Evolutionary conservation across 2,888 invertebrate species (phyloP).

Genomic region (Drosophila colorata): DNA sequence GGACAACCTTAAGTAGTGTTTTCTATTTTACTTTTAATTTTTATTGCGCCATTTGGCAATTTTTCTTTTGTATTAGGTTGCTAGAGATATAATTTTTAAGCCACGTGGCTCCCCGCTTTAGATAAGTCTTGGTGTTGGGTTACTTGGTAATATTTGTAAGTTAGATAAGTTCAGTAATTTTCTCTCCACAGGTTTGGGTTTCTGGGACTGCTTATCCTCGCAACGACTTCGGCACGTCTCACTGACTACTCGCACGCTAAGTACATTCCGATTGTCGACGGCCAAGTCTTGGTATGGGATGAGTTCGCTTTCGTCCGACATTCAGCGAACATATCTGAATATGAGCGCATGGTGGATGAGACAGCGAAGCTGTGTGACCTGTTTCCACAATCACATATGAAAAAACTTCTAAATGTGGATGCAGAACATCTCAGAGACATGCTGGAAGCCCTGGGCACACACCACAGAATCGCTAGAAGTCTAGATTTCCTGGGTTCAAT

Average conservation of each 20-base stretch:
- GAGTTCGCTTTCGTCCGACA: background rate
- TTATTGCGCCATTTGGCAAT: too few relatives aligned
- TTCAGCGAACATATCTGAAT: background rate
- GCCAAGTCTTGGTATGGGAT: background rate
- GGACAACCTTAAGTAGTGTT: too few relatives aligned
- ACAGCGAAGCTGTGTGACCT: background rate
- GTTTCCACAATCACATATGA: conserved; percentile 2
- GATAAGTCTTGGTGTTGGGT: too few relatives aligned
- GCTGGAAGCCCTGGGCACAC: background rate
- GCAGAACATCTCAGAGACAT: background rate
- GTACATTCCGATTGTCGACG: background rate
- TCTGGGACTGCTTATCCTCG: background rate
- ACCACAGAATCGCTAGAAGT: conserved; percentile 9
- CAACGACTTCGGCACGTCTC: background rate
- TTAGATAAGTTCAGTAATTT: too few relatives aligned
- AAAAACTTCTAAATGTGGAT: conserved; percentile 1
- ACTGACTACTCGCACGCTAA: conserved; percentile 2
- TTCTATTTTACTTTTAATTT: too few relatives aligned
- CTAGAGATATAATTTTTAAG: too few relatives aligned
- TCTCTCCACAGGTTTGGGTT: background rate
- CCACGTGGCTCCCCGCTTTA: too few relatives aligned
- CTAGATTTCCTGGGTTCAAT: conserved; percentile 1
- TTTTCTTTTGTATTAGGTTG: too few relatives aligned
- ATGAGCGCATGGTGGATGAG: background rate
- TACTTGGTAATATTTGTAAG: too few relatives aligned